Evolutionary conservation across 2,797 vertebrate genomes (phyloP), one percentile per base, ranked within the genome.

Genomic region (Cyclura pinguis): DNA sequence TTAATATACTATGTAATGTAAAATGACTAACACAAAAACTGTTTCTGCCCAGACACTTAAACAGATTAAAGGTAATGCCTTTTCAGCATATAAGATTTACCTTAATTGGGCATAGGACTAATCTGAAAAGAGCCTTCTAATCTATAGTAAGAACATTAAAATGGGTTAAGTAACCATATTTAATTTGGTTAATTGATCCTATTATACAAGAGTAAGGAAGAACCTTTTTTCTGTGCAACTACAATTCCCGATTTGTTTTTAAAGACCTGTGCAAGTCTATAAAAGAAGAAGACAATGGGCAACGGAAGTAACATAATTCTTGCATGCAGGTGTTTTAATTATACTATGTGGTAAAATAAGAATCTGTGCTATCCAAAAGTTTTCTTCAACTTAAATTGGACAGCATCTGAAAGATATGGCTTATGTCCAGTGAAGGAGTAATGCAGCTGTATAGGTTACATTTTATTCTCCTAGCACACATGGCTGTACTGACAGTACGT

Each of bases 101-200:
- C 10, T 78, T 59, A 82, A 38, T 57, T 88, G 67, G 50, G 9
- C 50, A 88, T 22, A 57, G 24, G 27, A 35, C 59, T 88, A 73
- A 82, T 73, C 87, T 82, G 67, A 82, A 82, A 38, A 82, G 80
- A 82, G 35, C 64, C 50, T 74, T 82, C 67, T 88, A 59, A 82
- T 57, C 67, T 88, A 35, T 22, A 59, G 27, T 82, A 88, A 88
- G n/a, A 73, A 82, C 50, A 62, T 82, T 82, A 82, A 80, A 50
- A 7, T 80, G 55, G n/a, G 27, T 84, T 84, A 74, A 89, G 81
- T 64, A n/a, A 38, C 84, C 2, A 72, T 86, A 86, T 64, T 64
- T 24, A 20, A n/a, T 47, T 69, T 92, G 88, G 6, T 35, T 62
- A 87, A 88, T 87, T 84, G 12, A 55, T 62, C 86, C 78, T 88